Base-by-base conservation (phyloP, 1,140 invertebrate genomes). In the Bicyclus anynana region DNA sequence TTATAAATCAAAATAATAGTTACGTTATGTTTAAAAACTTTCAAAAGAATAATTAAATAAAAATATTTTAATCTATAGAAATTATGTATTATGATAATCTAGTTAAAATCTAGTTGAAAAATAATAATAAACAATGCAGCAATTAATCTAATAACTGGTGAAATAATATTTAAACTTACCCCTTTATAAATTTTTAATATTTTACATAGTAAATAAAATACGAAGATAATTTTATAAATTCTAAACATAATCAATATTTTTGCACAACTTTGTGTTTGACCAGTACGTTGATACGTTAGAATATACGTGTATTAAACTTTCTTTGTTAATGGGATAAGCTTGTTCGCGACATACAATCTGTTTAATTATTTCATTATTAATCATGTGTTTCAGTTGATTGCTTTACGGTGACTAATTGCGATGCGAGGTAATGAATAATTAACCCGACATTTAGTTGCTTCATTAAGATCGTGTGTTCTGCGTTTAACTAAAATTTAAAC, bases 361-460 rank as follows among this genome's bases (percentile, higher is more conserved):
- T 17, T 49, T 49, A 49, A 55, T 57, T 16, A 57, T 26, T 63
- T 20, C 17, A 54, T 46, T 23, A 37, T 53, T 59, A 59, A 59
- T 59, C 48, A 52, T 51, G 42, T 47, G 50, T 46, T 52, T 37
- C 16, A n/a, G n/a, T 27, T 52, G 56, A 47, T 53, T 59, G 56
- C 44, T 53, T 58, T 47, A 38, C 20, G 46, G 14, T 18, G 23
- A 47, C 40, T 59, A 51, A 59, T 59, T 59, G 49, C 49, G 47
- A 20, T 48, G 18, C 35, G 48, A 58, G 48, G 27, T 35, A 51
- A 58, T 58, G 50, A 58, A 46, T 58, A 52, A 58, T 58, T 59
- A 53, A 59, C 14, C 12, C 38, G 16, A 38, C 26, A 48, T 40
- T 40, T 47, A 46, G 23, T 38, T 21, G 47, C 38, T 50, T 29